phyloP scores from a whole-genome alignment of 2,113 vertebrate species.

The Theristicus caerulescens region DNA sequence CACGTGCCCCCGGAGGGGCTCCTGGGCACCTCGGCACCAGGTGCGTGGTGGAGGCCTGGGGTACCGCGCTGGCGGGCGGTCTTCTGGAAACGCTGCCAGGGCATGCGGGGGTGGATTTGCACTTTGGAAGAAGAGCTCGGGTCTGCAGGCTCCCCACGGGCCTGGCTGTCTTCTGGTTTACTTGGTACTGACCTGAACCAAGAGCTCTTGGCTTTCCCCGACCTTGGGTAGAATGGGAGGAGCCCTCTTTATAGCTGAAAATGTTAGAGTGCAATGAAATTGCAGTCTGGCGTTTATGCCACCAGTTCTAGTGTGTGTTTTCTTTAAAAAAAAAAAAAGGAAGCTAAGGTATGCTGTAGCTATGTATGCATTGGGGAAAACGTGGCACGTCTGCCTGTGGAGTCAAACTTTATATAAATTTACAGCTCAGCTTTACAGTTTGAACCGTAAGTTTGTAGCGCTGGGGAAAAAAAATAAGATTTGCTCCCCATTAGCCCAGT shows the following conservation, averaged over 20 bases:
- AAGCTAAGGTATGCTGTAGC: background rate
- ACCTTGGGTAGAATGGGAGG: background rate
- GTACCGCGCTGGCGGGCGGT: fast-evolving
- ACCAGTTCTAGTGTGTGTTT: background rate
- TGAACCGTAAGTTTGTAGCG: background rate
- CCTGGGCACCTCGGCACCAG: too few species aligned
- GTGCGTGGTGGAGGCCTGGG: fast-evolving
- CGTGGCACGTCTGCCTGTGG: background rate
- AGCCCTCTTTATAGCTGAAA: background rate
- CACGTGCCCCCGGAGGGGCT: fast-evolving
- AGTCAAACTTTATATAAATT: background rate
- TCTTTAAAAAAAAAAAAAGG: background rate
- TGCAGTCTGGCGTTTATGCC: background rate
- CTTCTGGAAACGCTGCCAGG: background rate
- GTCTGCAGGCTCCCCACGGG: background rate
- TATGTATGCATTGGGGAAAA: background rate
- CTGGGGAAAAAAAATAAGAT: background rate
- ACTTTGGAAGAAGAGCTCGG: background rate
- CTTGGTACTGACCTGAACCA: background rate
- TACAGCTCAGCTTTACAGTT: background rate
- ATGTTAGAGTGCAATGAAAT: background rate
- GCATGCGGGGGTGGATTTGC: fast-evolving
- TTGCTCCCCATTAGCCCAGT: background rate
- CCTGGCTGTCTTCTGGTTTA: background rate
- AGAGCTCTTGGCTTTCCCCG: background rate